Percentiles rank a stretch among this genome's conserved stretches.
Conservation (phyloP, 2,888 invertebrate genomes). For the Sarcophaga rosellei region DNA sequence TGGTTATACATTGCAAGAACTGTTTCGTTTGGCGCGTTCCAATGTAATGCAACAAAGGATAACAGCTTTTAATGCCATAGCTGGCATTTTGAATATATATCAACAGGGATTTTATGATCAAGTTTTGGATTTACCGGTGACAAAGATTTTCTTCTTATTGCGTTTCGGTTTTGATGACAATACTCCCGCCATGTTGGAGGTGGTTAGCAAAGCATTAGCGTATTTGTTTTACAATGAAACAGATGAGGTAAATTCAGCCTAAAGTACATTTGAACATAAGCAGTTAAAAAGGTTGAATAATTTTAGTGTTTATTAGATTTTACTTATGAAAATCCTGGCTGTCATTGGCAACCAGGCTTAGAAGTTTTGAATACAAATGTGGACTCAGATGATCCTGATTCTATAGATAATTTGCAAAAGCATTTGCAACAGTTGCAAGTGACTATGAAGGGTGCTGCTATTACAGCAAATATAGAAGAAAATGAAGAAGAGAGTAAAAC, state of each 20-base stretch:
- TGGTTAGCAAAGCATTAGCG: constrained; percentile 89
- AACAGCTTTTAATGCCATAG: constrained; percentile 89
- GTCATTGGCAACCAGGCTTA: constrained; percentile 84
- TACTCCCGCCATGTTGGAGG: constrained; percentile 86
- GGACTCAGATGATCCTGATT: constrained; percentile 77
- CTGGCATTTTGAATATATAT: constrained; percentile 88
- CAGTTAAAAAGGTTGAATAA: not conserved
- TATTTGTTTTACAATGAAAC: constrained; percentile 88
- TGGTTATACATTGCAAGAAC: constrained; percentile 94
- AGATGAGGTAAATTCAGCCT: constrained; percentile 85
- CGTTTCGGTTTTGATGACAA: constrained; percentile 94
- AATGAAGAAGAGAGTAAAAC: constrained; percentile 82
- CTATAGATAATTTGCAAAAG: constrained; percentile 83
- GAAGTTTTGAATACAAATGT: constrained; percentile 75
- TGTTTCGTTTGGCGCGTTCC: constrained; percentile 90
- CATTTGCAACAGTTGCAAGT: constrained; percentile 81
- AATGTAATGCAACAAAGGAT: constrained; percentile 92
- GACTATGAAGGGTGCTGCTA: constrained; percentile 64
- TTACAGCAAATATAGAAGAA: constrained; percentile 76
- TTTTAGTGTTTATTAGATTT: constrained; percentile 85
- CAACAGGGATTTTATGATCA: constrained; percentile 89
- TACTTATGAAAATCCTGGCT: constrained; percentile 85
- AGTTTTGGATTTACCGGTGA: constrained; percentile 88
- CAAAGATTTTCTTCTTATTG: constrained; percentile 89
- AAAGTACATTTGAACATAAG: not conserved